Evolutionary conservation across 2,888 invertebrate species (phyloP).

Genomic region (Limnephilus marmoratus): DNA sequence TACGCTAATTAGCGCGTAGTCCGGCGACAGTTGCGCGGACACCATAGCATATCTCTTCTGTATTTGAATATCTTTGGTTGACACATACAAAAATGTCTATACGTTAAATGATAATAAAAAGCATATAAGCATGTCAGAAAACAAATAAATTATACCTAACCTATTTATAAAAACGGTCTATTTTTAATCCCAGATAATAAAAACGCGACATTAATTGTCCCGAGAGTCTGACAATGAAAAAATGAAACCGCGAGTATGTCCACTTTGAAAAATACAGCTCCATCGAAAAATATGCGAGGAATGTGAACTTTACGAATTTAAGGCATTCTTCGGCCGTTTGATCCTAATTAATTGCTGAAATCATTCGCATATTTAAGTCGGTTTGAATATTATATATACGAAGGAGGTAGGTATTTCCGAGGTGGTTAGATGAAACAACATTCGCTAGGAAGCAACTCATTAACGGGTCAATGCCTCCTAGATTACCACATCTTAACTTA

Average conservation of each 20-base stretch:
- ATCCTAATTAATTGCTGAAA: constrained; percentile 65
- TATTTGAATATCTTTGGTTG: too few relatives aligned
- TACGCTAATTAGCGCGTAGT: too few relatives aligned
- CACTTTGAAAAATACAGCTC: constrained; percentile 48
- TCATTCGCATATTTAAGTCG: constrained; percentile 63
- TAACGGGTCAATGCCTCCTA: constrained; percentile 40
- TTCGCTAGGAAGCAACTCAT: constrained; percentile 11
- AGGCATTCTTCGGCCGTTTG: constrained; percentile 61
- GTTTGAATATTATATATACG: constrained; percentile 56
- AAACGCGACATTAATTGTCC: constrained; percentile 26
- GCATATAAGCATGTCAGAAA: neutral
- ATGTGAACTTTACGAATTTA: constrained; percentile 63
- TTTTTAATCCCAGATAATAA: neutral
- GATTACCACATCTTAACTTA: neutral
- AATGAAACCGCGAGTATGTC: constrained; percentile 25
- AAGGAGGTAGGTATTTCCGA: constrained; percentile 29
- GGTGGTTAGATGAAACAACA: constrained; percentile 51
- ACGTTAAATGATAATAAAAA: neutral
- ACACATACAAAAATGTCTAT: neutral
- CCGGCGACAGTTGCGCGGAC: too few relatives aligned
- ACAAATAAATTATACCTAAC: neutral
- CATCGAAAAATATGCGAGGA: constrained; percentile 57
- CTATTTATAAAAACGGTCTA: neutral
- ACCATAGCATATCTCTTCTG: too few relatives aligned
- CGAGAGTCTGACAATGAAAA: constrained; percentile 6